Conservation (phyloP, 2,113 vertebrate species). For the Eonycteris spelaea region DNA sequence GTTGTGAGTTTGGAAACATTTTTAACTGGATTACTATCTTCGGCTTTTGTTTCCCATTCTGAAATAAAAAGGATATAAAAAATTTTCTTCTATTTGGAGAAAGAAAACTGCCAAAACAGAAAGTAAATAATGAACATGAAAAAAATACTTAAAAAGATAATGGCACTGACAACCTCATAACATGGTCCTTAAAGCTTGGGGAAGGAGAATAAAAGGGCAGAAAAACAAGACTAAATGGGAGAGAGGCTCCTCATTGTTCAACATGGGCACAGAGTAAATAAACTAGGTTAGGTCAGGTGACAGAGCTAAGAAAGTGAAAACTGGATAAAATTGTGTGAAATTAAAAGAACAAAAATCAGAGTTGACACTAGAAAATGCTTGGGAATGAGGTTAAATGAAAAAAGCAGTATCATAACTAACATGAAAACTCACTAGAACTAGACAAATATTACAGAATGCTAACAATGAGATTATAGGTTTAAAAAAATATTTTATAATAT, state of each 20-base stretch:
- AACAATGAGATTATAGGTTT: not conserved
- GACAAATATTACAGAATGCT: not conserved
- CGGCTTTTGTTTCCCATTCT: constrained; percentile 65
- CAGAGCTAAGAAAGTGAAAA: not conserved
- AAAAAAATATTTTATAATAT: not conserved
- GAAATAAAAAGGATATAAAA: constrained; percentile 50
- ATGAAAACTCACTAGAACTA: not conserved
- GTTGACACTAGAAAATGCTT: not conserved
- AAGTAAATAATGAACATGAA: constrained; percentile 25
- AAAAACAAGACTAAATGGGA: not conserved
- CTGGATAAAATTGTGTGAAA: not conserved
- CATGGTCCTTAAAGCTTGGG: not conserved
- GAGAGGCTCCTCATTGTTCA: not conserved
- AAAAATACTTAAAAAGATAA: constrained; percentile 33
- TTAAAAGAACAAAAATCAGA: not conserved
- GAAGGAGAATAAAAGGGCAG: not conserved
- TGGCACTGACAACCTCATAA: not conserved
- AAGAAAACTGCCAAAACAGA: not conserved
- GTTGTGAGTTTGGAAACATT: constrained; percentile 30
- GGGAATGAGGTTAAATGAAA: not conserved
- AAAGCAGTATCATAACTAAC: not conserved
- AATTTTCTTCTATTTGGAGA: constrained; percentile 20
- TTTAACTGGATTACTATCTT: constrained; percentile 4
- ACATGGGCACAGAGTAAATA: not conserved
- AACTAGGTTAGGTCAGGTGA: not conserved